Conservation (phyloP, 2,113 vertebrate genomes). For the Gobiocypris rarus region DNA sequence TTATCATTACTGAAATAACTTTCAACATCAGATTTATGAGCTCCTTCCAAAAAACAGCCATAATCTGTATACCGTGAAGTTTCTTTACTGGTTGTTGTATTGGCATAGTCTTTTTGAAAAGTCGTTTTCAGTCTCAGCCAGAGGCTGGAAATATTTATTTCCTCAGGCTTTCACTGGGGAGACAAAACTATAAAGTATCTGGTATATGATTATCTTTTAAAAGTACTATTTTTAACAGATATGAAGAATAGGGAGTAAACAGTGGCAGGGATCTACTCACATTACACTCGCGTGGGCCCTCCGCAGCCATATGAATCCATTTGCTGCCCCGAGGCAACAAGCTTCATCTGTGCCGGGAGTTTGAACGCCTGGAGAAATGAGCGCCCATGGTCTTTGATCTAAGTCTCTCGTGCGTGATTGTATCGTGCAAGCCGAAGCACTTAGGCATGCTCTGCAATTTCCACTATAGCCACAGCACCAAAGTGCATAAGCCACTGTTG, state of each 20-base stretch:
- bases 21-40: not conserved
- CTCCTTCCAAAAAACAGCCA: too few species aligned
- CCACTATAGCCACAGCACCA: constrained; percentile 27
- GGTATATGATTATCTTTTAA: constrained; percentile 17
- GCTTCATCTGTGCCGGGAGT: constrained; percentile 61
- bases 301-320: constrained; percentile 66
- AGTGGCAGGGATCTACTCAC: constrained; percentile 30
- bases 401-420: not conserved
- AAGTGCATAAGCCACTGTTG: constrained; percentile 18
- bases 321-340: constrained; percentile 65
- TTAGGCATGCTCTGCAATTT: constrained; percentile 3
- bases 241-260: constrained; percentile 17
- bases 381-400: constrained; percentile 46
- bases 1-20: not conserved
- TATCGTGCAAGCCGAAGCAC: constrained; percentile 20
- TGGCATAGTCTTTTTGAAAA: constrained; percentile 8
- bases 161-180: not conserved
- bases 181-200: not conserved
- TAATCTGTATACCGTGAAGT: not conserved
- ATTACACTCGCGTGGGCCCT: constrained; percentile 58
- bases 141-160: constrained; percentile 3
- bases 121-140: constrained; percentile 14
- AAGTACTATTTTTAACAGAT: constrained; percentile 25
- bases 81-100: not conserved
- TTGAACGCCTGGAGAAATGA: constrained; percentile 35